Evolutionary conservation across 2,797 vertebrate species (phyloP), one percentile per base, ranked within the genome.

Genomic region (Acanthurus lineatus): DNA sequence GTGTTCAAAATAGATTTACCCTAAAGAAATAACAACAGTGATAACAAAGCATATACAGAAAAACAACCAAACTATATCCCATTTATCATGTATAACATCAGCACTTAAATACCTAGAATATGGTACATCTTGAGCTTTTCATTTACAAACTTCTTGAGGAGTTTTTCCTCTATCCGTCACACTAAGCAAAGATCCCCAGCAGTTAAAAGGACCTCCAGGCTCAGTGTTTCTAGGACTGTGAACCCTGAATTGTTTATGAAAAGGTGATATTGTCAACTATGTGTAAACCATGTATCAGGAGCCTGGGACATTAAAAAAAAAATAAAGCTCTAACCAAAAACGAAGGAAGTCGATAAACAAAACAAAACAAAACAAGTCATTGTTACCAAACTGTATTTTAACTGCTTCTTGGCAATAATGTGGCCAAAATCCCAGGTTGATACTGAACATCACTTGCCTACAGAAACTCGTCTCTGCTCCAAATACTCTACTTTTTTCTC

Each of bases 101-200:
- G 72, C 69, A 86, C 57, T 64, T 86, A 80, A 80, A 87, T 77
- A 88, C 77, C 58, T 49, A 74, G 59, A 86, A 66, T 72, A 86
- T 78, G 51, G 63, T 88, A 87, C 82, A 76, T 49, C 35, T 71
- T 56, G 56, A 25, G 75, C 61, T 48, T 56, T 45, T 56, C 12
- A 35, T 61, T 9, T 9, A 79, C 63, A 85, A 80, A 76, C 53
- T 17, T 12, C 6, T 9, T 51, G 68, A 76, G 68, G 76, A 86
- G 38, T 25, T 77, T 20, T 42, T 51, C 67, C 56, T 66, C 56
- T 67, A 72, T 8, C 52, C 28, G 65, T 71, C 28, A 10, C n/a
- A 71, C 69, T 61, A 53, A 83, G 49, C 8, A 59, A 78, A 66
- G 69, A 57, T 60, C 54, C 64, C 40, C 20, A 51, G 65, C n/a